Evolutionary conservation across 2,888 invertebrate genomes (phyloP), one percentile per base, ranked within the genome.

Genomic region (Nowickia ferox): DNA sequence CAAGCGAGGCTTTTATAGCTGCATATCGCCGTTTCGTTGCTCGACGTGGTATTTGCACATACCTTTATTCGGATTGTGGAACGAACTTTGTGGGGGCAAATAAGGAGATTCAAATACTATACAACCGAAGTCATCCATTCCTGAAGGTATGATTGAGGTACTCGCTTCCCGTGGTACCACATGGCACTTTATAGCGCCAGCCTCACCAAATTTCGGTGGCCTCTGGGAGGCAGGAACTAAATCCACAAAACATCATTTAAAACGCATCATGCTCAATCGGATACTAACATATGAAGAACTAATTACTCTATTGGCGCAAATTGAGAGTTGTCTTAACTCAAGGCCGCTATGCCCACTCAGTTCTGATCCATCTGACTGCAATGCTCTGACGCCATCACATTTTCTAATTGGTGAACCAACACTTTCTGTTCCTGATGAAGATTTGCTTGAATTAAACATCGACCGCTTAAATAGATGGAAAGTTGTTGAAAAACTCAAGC

Each of bases 151-250:
- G 1, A 30, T 3, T 9, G 11, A 46, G 2, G 10, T 2, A 9
- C 10, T 46, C 2, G 10, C n/a, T 11, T 46, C 2, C 59, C 15
- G 40, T 61, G 74, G 74, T 5, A 59, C 66, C 42, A 53, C 42
- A 13, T 80, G 72, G 57, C 80, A 74, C 9, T 80, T 82, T 38
- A 80, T 65, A 65, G 63, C 71, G 9, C 61, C 79, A 38, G 71
- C 71, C 1, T 71, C 71, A 15, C 57, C 44, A 19, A 40, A 71
- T 17, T 71, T 71, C 42, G 57, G 71, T 42, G n/a, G n/a, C n/a
- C 44, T 46, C 2, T 46, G 44, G 44, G 44, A 46, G 10, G 44
- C 44, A 9, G 44, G 44, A 40, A 30, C 5, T 1, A 63, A 61
- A 0, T 78, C n/a, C n/a, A n/a, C n/a, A n/a, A n/a, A n/a, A n/a